phyloP scores from a whole-genome alignment of 2,113 vertebrate genomes.

The Aphyosemion australe region DNA sequence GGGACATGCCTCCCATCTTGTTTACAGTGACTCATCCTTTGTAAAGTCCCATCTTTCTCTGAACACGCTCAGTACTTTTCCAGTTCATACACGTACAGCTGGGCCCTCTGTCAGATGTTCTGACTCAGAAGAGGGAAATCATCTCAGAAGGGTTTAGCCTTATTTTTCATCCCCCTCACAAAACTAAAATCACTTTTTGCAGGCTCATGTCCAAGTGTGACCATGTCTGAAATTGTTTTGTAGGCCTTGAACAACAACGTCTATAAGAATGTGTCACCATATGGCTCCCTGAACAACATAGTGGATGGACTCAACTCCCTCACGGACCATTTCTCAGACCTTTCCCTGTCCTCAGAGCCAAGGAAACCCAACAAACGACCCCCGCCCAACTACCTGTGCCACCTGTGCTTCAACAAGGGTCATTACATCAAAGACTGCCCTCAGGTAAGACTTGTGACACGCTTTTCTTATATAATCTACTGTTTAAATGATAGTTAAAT shows the following conservation, averaged over 20 bases:
- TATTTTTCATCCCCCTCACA: conserved; percentile 11
- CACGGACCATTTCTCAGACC: conserved; percentile 98
- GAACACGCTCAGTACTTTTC: conserved; percentile 74
- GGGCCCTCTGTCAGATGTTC: conserved; percentile 74
- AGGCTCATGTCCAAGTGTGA: not conserved
- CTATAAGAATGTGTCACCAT: conserved; percentile 94
- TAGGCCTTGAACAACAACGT: conserved; percentile 93
- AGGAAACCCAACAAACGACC: conserved; percentile 98
- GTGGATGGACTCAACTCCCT: conserved; percentile 96
- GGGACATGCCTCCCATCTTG: conserved; percentile 66
- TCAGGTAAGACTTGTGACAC: conserved; percentile 85
- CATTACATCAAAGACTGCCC: conserved; percentile 99
- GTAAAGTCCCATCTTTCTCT: conserved; percentile 62
- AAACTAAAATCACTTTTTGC: conserved; percentile 29
- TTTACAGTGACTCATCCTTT: conserved; percentile 74
- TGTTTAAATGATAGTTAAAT: not conserved
- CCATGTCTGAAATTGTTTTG: conserved; percentile 29
- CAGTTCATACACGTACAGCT: conserved; percentile 72
- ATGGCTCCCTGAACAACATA: conserved; percentile 97
- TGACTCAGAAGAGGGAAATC: conserved; percentile 70
- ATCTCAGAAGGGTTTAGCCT: conserved; percentile 34
- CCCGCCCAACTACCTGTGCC: conserved; percentile 97
- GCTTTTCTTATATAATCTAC: not conserved
- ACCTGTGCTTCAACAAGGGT: conserved; percentile 99
- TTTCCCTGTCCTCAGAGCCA: conserved; percentile 92